Evolutionary conservation across 2,888 invertebrate genomes (phyloP), one percentile per base, ranked within the genome.

Genomic region (Lepidonotus clava): DNA sequence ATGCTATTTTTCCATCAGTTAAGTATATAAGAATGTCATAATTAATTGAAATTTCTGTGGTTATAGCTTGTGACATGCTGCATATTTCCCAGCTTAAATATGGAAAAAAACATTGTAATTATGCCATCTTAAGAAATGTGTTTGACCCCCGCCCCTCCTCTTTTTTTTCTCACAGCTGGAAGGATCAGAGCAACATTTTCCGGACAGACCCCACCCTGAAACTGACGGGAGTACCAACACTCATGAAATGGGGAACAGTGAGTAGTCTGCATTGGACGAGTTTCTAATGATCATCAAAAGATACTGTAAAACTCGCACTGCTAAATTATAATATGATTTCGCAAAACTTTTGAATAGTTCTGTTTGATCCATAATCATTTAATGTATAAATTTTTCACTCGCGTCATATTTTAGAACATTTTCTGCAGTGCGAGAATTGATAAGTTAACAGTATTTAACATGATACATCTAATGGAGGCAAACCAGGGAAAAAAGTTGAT

Each of bases 221-320:
- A 90, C 94, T 98, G 85, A 96, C 96, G 93, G 96, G 97, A 83
- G 95, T 98, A 67, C 98, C 98, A 0, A 98, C 98, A 0, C 93
- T 98, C 24, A 94, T 97, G 61, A 95, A 96, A 87, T 40, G 91
- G 41, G 92, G 92, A 87, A 87, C 90, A 88, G 92, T 92, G 90
- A 89, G 90, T 88, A n/a, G n/a, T n/a, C n/a, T n/a, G n/a, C n/a
- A n/a, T n/a, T n/a, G n/a, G n/a, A n/a, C n/a, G n/a, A 14, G 51
- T 61, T 18, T 36, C 28, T n/a, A 21, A 83, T 21, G 40, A 46
- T 83, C 11, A 24, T n/a, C 46, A 24, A 41, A 14, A 28, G 38
- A 21, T 18, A n/a, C n/a, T n/a, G n/a, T n/a, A n/a, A n/a, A n/a
- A n/a, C n/a, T n/a, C n/a, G n/a, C 11, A 41, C 21, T 83, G 46